phyloP scores from a whole-genome alignment of 2,797 vertebrate species.

The Cetoscarus ocellatus region DNA sequence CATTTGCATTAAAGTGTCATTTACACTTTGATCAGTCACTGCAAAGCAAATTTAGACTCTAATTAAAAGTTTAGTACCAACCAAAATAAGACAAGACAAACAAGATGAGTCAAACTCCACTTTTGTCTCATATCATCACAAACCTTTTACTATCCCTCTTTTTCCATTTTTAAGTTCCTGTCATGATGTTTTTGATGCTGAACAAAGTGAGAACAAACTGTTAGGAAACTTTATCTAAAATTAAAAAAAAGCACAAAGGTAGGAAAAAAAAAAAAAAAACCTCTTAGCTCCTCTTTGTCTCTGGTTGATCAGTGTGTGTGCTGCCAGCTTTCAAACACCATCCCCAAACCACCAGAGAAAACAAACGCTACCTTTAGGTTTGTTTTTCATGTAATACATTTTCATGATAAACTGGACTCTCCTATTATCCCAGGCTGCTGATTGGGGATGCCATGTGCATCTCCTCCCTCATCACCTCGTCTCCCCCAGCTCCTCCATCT shows the following conservation, averaged over 20 bases:
- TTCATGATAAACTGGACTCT: constrained; percentile 10
- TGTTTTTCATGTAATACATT: constrained; percentile 8
- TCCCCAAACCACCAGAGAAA: constrained; percentile 27
- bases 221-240: constrained; percentile 2
- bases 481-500: constrained; percentile 22
- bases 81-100: neutral
- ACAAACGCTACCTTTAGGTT: constrained; percentile 26
- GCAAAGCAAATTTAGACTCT: neutral
- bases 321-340: constrained; percentile 4
- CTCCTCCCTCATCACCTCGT: constrained; percentile 21
- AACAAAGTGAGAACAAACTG: constrained; percentile 22
- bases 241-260: constrained; percentile 8
- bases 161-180: neutral
- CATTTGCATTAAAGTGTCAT: neutral
- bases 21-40: neutral
- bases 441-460: constrained; percentile 12
- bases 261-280: constrained; percentile 22
- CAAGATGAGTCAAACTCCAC: neutral
- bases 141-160: neutral
- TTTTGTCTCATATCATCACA: neutral
- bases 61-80: constrained; percentile 5
- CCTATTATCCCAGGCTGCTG: constrained; percentile 32
- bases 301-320: constrained; percentile 11
- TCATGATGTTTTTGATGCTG: constrained; percentile 14
- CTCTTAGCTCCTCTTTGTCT: constrained; percentile 17